A percentile compares a stretch with the other conserved stretches of the same genome.
These are phyloP conservation scores for Suncus etruscus DNA, from an alignment of 2,113 vertebrate genomes.

Conservation along the genomic window DNA sequence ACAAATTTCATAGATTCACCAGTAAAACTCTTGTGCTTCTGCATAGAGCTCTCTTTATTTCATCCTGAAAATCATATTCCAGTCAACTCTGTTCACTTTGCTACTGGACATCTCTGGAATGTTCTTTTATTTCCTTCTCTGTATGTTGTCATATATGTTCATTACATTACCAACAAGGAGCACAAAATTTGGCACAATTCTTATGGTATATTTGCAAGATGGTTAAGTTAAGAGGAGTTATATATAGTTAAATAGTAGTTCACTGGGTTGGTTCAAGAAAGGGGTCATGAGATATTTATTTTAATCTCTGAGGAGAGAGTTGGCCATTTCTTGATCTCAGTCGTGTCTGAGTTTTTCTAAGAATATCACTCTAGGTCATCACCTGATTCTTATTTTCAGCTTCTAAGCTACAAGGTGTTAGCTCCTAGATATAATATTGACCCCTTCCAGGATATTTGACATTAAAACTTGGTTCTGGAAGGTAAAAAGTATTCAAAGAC, in stretches of 20 bases:
- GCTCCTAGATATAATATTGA: slow-evolving; percentile 22
- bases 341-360: slow-evolving; percentile 33
- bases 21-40: background rate
- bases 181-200: background rate
- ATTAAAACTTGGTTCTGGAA: slow-evolving; percentile 63
- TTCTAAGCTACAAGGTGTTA: slow-evolving; percentile 31
- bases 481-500: slow-evolving; percentile 52
- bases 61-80: slow-evolving; percentile 12
- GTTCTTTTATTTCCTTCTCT: no score
- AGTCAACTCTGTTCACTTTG: background rate
- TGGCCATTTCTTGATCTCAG: background rate
- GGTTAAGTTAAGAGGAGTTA: background rate
- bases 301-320: slow-evolving; percentile 6
- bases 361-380: slow-evolving; percentile 38
- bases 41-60: background rate
- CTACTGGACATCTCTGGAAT: no score
- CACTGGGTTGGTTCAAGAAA: background rate
- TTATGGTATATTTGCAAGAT: background rate
- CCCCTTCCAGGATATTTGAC: slow-evolving; percentile 32
- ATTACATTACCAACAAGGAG: background rate
- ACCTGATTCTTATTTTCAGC: slow-evolving; percentile 18
- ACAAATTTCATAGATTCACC: background rate
- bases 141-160: no score
- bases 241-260: background rate
- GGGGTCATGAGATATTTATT: background rate